Evolutionary conservation across 2,797 vertebrate species (phyloP).

Genomic region (Propithecus perrieri): DNA sequence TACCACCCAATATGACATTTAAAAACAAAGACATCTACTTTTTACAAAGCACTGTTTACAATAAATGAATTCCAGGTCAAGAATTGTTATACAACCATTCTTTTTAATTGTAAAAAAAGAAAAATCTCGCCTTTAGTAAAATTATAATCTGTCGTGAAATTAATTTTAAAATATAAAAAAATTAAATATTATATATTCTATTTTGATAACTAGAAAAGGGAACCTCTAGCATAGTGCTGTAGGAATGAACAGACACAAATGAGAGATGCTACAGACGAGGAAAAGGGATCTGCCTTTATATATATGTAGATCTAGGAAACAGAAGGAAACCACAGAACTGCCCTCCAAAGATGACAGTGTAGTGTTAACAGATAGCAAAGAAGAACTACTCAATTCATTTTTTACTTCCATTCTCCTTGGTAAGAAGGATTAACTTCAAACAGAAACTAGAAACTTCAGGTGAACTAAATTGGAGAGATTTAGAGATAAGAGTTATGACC

Average conservation of each 20-base stretch:
- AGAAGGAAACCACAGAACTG: not conserved
- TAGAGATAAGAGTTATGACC: not conserved
- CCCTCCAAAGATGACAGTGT: not conserved
- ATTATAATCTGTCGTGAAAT: not conserved
- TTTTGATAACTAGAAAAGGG: not conserved
- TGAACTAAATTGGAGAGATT: not conserved
- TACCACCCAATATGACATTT: not conserved
- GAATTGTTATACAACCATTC: not conserved
- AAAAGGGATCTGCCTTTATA: not conserved
- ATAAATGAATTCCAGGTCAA: not conserved
- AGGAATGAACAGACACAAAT: not conserved
- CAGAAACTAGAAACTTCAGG: not conserved
- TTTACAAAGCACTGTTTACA: not conserved
- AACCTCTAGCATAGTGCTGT: not conserved
- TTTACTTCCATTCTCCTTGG: not conserved
- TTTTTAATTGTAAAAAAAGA: not conserved
- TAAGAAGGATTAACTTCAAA: slow-evolving; percentile 40
- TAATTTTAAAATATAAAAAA: not conserved
- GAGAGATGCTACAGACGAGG: not conserved
- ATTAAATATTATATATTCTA: not conserved
- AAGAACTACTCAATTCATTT: not conserved
- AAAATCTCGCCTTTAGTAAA: not conserved
- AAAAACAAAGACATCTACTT: not conserved
- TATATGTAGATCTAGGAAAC: not conserved
- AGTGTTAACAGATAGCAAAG: not conserved